Base-by-base conservation (phyloP, 1,140 invertebrate genomes). In the Hirudo medicinalis region DNA sequence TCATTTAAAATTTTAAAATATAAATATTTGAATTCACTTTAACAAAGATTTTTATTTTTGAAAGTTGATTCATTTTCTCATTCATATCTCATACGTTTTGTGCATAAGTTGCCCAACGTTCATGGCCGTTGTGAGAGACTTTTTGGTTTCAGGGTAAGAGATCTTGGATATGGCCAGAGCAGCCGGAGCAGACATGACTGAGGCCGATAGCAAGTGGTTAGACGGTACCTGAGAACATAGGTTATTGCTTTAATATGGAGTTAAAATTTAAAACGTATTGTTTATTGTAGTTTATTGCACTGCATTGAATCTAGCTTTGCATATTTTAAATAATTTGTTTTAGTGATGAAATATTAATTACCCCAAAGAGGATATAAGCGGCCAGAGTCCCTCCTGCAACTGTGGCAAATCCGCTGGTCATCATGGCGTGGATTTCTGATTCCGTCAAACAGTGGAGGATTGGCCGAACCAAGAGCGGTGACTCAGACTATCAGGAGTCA, bases 131-230 rank as follows among this genome's bases (percentile, higher is more conserved):
- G 43, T 49, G 43, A 49, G 43, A 49, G 76, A 88, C 70, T 87
- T 83, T 77, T 90, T 87, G 0, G 87, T 90, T 84, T 97, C 94
- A 0, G 94, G 94, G 82, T 90, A 89, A 75, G 94, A 86, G 3
- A 98, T 83, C 81, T 98, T 98, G 0, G 91, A 86, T 75, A 87
- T 89, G 74, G 89, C 90, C 11, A 98, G 82, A 0, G 93, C 88
- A 19, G 91, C 91, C 0, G 94, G 92, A 0, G 94, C 94, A 0
- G 92, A 90, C 94, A 97, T 97, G 0, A 97, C 87, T 67, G 90
- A 92, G 0, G 94, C 92, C 0, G 91, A 91, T 69, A 98, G 87
- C n/a, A 84, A 76, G 75, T 84, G 82, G 67, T 79, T 79, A 0
- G 85, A 78, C 68, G 79, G 80, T 11, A 82, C 81, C 83, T 83